These are phyloP conservation scores for Iguana delicatissima DNA, from an alignment of 2,797 vertebrate species.

Conservation along the genomic window DNA sequence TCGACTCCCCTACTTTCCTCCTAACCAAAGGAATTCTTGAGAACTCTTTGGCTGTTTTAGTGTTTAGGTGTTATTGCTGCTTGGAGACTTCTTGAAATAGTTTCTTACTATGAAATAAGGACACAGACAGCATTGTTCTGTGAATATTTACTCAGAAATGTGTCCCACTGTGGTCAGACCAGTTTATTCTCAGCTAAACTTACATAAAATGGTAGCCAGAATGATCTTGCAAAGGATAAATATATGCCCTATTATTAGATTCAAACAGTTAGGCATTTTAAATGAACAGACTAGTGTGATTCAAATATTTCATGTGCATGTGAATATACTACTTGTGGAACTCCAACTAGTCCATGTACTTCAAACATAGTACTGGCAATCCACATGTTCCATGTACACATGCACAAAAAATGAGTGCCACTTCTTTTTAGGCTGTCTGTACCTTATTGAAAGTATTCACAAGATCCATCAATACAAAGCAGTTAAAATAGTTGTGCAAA, in stretches of 20 bases:
- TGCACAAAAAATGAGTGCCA: background rate
- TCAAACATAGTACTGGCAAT: background rate
- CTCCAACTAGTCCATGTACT: background rate
- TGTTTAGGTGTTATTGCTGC: background rate
- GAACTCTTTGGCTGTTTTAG: background rate
- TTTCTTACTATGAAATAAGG: background rate
- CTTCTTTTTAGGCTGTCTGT: too few species aligned
- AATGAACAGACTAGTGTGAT: background rate
- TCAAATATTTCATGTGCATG: background rate
- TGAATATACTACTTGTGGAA: background rate
- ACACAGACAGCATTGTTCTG: background rate
- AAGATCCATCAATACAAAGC: background rate
- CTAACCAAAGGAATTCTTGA: background rate
- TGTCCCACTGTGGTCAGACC: background rate
- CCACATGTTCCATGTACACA: background rate
- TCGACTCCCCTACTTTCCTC: constrained; percentile 25
- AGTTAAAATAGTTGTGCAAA: background rate
- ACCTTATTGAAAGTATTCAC: background rate
- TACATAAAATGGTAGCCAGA: too few species aligned
- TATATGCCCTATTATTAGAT: background rate
- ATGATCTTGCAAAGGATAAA: background rate
- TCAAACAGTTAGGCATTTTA: background rate
- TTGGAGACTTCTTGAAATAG: background rate
- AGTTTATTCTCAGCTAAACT: too few species aligned
- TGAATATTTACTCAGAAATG: background rate